Evolutionary conservation across 2,797 vertebrate genomes (phyloP), one percentile per base, ranked within the genome.

Genomic region (Sebastes melanostomus): DNA sequence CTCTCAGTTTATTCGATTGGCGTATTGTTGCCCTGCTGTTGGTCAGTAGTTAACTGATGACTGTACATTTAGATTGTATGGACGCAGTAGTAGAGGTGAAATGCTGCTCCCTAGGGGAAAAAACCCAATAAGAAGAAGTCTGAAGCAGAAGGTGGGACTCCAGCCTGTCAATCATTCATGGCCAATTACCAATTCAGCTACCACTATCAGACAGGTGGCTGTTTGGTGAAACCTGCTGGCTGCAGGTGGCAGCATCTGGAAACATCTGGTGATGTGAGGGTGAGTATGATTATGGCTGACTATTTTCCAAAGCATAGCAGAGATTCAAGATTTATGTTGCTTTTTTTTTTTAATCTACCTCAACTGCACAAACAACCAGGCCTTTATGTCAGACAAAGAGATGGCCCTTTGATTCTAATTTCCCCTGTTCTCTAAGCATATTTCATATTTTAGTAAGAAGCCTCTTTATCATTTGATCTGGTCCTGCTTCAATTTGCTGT

Each of bases 151-250:
- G 42, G 42, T 18, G 16, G 0, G 42, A 46, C 16, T 46, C 42
- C 7, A 46, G 42, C 42, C 42, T 46, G 42, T 46, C 42, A 46
- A 18, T 46, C 42, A 46, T 46, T 46, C 42, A 46, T 42, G 14
- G 42, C 16, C 25, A 60, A 8, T 75, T 62, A 29, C 22, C 72
- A 67, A 60, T 22, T 36, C 36, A 63, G 20, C 65, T 13, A 13
- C 24, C 46, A 20, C 22, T 13, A 5, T 54, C 30, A 42, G 69
- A 84, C 58, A 69, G 77, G 30, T 72, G 72, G 60, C 14, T 60
- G 52, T 62, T 29, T 66, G 29, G 24, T 69, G 55, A 77, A 38
- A 32, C 59, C 24, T 77, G 59, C 62, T 74, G 74, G 65, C 59
- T 42, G 30, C 62, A 55, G 10, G 29, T 2, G 59, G 52, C 11